Base-by-base conservation (phyloP, 2,888 invertebrate genomes). In the Leptopilina myrica region DNA sequence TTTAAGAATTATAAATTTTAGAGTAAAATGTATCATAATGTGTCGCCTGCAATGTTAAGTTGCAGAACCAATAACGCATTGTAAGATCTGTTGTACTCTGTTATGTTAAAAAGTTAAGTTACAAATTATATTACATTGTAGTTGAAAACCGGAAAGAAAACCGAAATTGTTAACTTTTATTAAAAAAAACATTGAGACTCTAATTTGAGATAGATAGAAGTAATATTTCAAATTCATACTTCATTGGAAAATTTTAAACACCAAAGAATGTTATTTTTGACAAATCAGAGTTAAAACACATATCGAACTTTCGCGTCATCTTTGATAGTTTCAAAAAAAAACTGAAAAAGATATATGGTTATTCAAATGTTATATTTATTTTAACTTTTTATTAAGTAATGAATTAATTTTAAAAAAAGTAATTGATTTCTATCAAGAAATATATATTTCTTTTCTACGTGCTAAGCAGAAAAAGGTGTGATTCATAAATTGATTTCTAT, bases 1-100 rank as follows among this genome's bases (percentile, higher is more conserved):
- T 80, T 64, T 79, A 73, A 73, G 73, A 73, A 73, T 59, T 40
- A 73, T 73, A 73, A 73, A 73, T 73, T 73, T 73, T 73, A 86
- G 85, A 69, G 49, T 85, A 85, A 81, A 79, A 76, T 84, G 85
- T 86, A 85, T 80, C 66, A 84, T 85, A 85, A 76, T 78, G 81
- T 82, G 80, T 80, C 75, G 78, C 77, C 77, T 83, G 73, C 81
- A 83, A 82, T 82, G 79, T 76, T 80, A 5, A 66, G 75, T 56
- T 65, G 67, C 56, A 67, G 40, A 53, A 77, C n/a, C 14, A n/a
- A n/a, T 59, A 53, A 66, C 40, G 56, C 67, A 66, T 40, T 65
- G 26, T 46, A 62, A 66, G 78, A 76, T 75, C 67, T 75, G 82
- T 83, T 73, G 73, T 40, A 43, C 56, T 73, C 40, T 69, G 56